These are phyloP conservation scores for Pangasius djambal DNA, from an alignment of 2,797 vertebrate genomes.

Conservation along the genomic window DNA sequence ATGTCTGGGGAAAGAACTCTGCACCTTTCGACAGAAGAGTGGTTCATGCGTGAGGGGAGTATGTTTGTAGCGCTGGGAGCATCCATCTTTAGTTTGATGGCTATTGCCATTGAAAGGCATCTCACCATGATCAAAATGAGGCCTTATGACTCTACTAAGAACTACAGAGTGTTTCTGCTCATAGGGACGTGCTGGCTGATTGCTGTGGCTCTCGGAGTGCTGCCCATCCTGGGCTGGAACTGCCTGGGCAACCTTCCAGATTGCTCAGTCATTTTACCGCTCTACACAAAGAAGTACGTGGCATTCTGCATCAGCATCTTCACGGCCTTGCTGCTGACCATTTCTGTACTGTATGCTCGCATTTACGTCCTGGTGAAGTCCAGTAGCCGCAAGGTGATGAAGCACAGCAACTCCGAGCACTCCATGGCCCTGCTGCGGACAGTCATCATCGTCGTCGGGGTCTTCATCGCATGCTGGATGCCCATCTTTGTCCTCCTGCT, in stretches of 20 bases:
- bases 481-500: conserved; percentile 90
- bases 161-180: conserved; percentile 92
- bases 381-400: conserved; percentile 90
- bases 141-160: conserved; percentile 91
- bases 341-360: conserved; percentile 87
- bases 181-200: conserved; percentile 95
- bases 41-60: conserved; percentile 93
- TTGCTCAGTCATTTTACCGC: conserved; percentile 91
- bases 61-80: conserved; percentile 93
- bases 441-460: conserved; percentile 90
- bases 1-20: conserved; percentile 90
- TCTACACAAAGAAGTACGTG: conserved; percentile 92
- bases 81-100: conserved; percentile 91
- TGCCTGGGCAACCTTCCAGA: conserved; percentile 85
- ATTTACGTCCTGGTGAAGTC: conserved; percentile 93
- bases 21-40: conserved; percentile 82
- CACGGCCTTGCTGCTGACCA: conserved; percentile 83
- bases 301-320: conserved; percentile 91
- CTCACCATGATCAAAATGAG: conserved; percentile 99
- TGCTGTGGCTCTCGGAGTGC: conserved; percentile 82
- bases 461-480: conserved; percentile 94
- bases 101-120: conserved; percentile 94
- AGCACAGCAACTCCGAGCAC: conserved; percentile 85
- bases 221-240: conserved; percentile 97
- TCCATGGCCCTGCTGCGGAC: conserved; percentile 93